Evolutionary conservation across 2,113 vertebrate genomes (phyloP).

Genomic region (Tricholaema leucomelas): DNA sequence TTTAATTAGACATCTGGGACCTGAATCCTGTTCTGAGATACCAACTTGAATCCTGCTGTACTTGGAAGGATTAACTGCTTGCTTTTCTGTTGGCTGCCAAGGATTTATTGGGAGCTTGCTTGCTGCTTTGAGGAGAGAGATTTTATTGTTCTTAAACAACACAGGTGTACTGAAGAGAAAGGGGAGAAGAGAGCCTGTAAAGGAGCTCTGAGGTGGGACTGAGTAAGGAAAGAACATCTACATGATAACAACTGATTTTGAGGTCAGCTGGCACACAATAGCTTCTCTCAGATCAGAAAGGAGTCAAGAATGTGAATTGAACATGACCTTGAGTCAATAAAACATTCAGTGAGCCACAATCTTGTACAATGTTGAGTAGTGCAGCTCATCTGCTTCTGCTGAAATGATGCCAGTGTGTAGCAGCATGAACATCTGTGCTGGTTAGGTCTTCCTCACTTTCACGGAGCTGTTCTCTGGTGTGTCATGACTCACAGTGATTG

Average conservation of each 20-base stretch:
- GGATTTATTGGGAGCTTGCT: background rate
- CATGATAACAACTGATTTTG: background rate
- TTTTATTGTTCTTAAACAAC: background rate
- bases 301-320: background rate
- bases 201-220: background rate
- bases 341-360: background rate
- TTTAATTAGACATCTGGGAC: background rate
- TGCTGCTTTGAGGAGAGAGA: background rate
- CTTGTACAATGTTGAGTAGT: background rate
- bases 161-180: background rate
- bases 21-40: background rate
- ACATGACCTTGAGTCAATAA: background rate
- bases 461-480: background rate
- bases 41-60: background rate
- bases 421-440: background rate
- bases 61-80: background rate
- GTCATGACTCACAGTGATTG: constrained; percentile 20
- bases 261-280: background rate
- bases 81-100: background rate
- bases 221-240: background rate
- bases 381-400: background rate
- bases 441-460: background rate
- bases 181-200: background rate
- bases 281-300: background rate
- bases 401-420: background rate